Conservation (phyloP, 2,113 vertebrate species). For the Chrysemys picta region DNA sequence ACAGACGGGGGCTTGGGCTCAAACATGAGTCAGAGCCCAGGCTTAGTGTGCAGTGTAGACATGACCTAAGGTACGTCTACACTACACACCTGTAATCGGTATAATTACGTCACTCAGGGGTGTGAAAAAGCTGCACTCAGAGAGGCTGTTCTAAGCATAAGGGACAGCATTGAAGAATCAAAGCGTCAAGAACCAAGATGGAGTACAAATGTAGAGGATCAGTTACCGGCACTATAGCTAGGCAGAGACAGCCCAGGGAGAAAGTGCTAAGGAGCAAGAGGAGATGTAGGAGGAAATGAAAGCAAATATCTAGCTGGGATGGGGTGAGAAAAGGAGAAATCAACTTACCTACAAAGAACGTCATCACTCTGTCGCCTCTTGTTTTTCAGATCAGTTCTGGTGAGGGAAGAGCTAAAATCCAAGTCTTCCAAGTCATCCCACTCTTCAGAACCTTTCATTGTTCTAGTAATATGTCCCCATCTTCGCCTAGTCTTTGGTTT, state of each 20-base stretch:
- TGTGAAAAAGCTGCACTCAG: too few species aligned
- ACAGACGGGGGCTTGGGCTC: neutral
- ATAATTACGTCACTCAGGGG: neutral
- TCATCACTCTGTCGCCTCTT: slow-evolving; percentile 84
- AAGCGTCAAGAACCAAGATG: neutral
- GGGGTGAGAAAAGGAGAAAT: neutral
- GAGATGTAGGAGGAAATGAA: neutral
- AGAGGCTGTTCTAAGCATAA: neutral
- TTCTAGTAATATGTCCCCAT: slow-evolving; percentile 86
- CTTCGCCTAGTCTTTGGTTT: slow-evolving; percentile 87
- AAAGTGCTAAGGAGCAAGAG: neutral
- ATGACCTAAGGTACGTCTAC: neutral
- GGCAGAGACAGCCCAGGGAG: neutral
- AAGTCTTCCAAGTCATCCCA: slow-evolving; percentile 90
- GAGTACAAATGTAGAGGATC: neutral
- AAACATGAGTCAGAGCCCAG: neutral
- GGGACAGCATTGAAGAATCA: neutral
- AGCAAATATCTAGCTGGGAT: neutral
- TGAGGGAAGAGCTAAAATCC: slow-evolving; percentile 76
- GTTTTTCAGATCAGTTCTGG: slow-evolving; percentile 79
- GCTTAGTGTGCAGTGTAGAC: neutral
- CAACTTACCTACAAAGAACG: slow-evolving; percentile 82
- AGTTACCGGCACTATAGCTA: neutral
- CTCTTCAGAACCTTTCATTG: slow-evolving; percentile 84
- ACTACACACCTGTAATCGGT: neutral